Conservation (phyloP, 2,113 vertebrate species). For the Andinoacara biseriatus region DNA sequence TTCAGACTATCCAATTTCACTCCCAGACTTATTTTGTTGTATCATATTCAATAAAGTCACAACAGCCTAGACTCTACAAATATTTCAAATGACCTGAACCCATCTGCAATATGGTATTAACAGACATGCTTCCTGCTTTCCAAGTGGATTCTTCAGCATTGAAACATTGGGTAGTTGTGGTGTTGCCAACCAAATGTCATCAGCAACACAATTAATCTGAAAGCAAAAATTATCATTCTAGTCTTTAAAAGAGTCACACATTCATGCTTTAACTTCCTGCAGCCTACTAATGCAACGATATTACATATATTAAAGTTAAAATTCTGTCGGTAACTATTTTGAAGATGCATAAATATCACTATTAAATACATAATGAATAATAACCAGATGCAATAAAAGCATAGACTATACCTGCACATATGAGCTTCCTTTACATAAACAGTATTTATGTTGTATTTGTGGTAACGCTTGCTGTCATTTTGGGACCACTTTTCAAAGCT, state of each 20-base stretch:
- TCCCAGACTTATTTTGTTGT: not conserved
- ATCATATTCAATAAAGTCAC: too few species aligned
- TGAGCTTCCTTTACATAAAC: not conserved
- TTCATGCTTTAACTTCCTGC: not conserved
- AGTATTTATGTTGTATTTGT: not conserved
- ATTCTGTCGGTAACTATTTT: not conserved
- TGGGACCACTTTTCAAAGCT: not conserved
- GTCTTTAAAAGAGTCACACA: not conserved
- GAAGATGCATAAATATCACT: not conserved
- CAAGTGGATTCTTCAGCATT: too few species aligned
- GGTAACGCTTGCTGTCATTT: not conserved
- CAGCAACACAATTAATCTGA: not conserved
- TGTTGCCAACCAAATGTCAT: not conserved
- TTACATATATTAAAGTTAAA: not conserved
- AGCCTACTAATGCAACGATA: not conserved
- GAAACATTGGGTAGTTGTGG: too few species aligned
- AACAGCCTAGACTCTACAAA: not conserved
- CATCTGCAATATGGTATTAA: not conserved
- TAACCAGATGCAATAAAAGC: not conserved
- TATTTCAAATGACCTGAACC: not conserved
- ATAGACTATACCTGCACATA: not conserved
- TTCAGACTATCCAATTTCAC: not conserved
- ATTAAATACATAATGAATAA: not conserved
- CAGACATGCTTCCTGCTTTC: too few species aligned
- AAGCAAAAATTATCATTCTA: not conserved